Evolutionary conservation across 2,113 vertebrate genomes (phyloP).

Genomic region (Anseranas semipalmata): DNA sequence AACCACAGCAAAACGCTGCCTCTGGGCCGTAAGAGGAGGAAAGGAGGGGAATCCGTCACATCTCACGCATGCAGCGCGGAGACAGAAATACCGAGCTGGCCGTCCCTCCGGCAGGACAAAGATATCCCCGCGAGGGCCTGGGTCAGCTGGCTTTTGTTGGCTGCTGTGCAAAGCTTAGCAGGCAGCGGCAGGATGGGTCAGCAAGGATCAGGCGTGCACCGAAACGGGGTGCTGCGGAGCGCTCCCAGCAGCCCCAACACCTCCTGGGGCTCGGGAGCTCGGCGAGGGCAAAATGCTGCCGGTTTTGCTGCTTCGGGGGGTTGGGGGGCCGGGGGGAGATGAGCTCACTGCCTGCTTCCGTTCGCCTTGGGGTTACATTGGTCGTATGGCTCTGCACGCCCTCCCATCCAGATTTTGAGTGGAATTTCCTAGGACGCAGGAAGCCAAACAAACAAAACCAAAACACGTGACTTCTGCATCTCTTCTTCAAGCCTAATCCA

Average conservation of each 20-base stretch:
- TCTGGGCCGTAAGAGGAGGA: background rate
- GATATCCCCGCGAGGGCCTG: background rate
- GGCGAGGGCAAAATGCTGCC: background rate
- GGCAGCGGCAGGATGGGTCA: background rate
- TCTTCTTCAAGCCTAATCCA: background rate
- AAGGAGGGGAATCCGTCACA: background rate
- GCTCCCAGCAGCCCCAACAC: constrained; percentile 36
- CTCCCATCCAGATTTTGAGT: background rate
- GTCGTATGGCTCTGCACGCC: background rate
- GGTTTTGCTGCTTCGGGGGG: background rate
- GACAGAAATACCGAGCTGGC: background rate
- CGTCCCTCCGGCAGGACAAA: background rate
- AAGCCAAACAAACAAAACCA: background rate
- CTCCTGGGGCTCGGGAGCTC: constrained; percentile 1
- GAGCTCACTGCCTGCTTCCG: background rate
- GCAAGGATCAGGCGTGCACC: background rate
- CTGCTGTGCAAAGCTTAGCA: background rate
- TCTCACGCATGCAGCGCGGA: background rate
- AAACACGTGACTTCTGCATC: background rate
- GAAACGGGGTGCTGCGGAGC: constrained; percentile 15
- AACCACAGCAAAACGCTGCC: background rate
- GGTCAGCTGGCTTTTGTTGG: constrained; percentile 38
- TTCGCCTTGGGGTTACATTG: background rate
- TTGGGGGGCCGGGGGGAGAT: background rate
- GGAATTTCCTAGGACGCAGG: background rate